Conservation (phyloP, 1,140 invertebrate species). For the Hycleus cichorii region DNA sequence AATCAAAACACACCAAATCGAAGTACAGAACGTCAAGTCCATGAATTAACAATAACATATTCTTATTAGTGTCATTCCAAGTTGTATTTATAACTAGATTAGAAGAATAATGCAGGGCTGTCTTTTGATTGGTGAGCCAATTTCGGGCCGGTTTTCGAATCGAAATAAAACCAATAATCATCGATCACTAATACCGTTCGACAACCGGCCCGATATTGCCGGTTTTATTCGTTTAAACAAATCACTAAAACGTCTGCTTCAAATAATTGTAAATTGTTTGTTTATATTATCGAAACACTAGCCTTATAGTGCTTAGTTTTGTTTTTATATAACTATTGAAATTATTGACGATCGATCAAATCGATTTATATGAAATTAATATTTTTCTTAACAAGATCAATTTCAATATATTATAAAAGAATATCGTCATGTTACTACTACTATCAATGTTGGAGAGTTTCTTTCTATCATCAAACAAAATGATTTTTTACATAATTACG, state of each 20-base stretch:
- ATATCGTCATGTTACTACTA: neutral
- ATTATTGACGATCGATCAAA: constrained; percentile 14
- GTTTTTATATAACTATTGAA: constrained; percentile 11
- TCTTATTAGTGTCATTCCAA: constrained; percentile 39
- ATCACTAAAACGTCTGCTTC: constrained; percentile 21
- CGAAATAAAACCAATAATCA: neutral
- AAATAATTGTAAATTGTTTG: constrained; percentile 25
- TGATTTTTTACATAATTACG: constrained; percentile 18
- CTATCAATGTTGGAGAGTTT: constrained; percentile 5
- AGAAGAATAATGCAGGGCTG: constrained; percentile 31
- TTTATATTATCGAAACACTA: constrained; percentile 21
- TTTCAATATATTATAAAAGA: neutral
- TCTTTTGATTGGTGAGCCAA: constrained; percentile 8
- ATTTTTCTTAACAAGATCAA: constrained; percentile 8
- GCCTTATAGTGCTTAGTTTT: constrained; percentile 20
- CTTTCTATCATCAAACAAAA: neutral
- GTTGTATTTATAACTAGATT: constrained; percentile 35
- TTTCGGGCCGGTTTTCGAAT: neutral
- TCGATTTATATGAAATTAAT: constrained; percentile 12
- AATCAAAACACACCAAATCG: constrained; percentile 1
- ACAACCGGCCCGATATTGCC: neutral
- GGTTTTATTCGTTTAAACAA: neutral
- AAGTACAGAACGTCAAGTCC: constrained; percentile 6
- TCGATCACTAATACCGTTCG: neutral
- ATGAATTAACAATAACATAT: constrained; percentile 29